Conservation (phyloP, 1,140 invertebrate genomes). For the Ceratina australensis region DNA sequence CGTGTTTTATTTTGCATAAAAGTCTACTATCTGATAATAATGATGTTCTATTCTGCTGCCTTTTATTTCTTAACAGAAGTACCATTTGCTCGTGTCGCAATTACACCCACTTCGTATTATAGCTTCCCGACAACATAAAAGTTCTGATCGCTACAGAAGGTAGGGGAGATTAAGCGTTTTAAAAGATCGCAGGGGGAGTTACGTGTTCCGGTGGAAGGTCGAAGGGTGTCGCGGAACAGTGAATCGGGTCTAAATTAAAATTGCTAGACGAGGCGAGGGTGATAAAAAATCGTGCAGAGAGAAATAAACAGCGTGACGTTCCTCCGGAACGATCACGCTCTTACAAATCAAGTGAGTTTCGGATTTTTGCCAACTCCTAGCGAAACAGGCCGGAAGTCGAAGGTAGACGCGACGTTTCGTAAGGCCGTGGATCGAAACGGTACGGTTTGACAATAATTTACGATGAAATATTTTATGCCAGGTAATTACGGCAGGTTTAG, state of each 20-base stretch:
- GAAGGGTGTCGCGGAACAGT: not conserved
- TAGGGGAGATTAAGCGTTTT: not conserved
- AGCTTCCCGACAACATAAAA: not conserved
- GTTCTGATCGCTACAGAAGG: not conserved
- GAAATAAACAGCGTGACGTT: constrained; percentile 5
- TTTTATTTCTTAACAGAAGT: not conserved
- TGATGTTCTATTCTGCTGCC: not conserved
- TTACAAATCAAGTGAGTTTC: too few species aligned
- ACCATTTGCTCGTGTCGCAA: too few species aligned
- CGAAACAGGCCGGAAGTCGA: too few species aligned
- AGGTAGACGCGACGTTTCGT: not conserved
- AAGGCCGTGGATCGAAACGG: not conserved
- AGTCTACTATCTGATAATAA: too few species aligned
- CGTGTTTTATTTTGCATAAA: too few species aligned
- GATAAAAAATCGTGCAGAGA: constrained; percentile 6
- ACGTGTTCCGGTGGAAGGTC: constrained; percentile 2
- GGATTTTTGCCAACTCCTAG: too few species aligned
- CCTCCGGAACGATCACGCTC: not conserved
- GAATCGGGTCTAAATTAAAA: constrained; percentile 20
- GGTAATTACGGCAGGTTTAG: not conserved
- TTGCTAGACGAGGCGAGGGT: not conserved
- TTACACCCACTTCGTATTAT: not conserved
- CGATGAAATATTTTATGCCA: not conserved
- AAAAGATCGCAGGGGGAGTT: constrained; percentile 5
- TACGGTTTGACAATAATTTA: constrained; percentile 6